A percentile compares a stretch with the other conserved stretches of the same genome.
phyloP scores from a whole-genome alignment of 2,888 invertebrate genomes.

The Chorisops tibialis region DNA sequence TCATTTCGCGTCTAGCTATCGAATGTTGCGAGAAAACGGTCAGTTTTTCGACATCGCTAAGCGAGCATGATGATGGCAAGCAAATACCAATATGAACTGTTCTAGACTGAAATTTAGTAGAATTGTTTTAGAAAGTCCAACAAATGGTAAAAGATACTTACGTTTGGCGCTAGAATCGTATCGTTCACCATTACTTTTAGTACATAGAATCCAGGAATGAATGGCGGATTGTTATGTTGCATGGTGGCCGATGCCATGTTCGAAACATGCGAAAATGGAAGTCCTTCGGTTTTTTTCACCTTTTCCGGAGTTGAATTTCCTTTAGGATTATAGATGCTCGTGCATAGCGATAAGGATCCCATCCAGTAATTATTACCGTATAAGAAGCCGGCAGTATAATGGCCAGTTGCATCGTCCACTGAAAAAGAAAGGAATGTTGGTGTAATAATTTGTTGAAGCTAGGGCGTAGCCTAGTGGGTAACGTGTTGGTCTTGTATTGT shows the following conservation, averaged over 20 bases:
- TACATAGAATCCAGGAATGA: constrained; percentile 66
- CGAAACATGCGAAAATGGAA: constrained; percentile 47
- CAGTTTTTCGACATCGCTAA: constrained; percentile 60
- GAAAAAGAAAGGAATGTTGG: constrained; percentile 30
- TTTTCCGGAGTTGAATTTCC: constrained; percentile 42
- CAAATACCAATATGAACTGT: constrained; percentile 73
- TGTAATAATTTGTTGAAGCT: too few relatives aligned
- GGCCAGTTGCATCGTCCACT: constrained; percentile 72
- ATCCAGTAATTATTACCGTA: constrained; percentile 82
- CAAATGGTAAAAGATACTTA: constrained; percentile 37
- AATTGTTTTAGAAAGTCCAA: neutral
- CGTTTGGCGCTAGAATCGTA: constrained; percentile 43
- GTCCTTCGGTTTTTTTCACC: constrained; percentile 38
- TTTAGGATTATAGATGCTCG: constrained; percentile 59
- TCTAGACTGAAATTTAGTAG: constrained; percentile 56
- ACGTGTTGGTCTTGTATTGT: too few relatives aligned
- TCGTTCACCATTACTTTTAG: constrained; percentile 59
- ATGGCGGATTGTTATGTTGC: constrained; percentile 58
- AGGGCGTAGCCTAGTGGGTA: too few relatives aligned
- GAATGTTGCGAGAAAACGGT: constrained; percentile 57
- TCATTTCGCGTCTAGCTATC: constrained; percentile 52
- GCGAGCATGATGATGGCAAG: constrained; percentile 66
- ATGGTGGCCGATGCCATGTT: constrained; percentile 39
- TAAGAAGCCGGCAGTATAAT: constrained; percentile 75
- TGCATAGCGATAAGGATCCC: constrained; percentile 70